A percentile compares a stretch with the other conserved stretches of the same genome.
Conservation (phyloP, 2,113 vertebrate species). For the Oenanthe melanoleuca region DNA sequence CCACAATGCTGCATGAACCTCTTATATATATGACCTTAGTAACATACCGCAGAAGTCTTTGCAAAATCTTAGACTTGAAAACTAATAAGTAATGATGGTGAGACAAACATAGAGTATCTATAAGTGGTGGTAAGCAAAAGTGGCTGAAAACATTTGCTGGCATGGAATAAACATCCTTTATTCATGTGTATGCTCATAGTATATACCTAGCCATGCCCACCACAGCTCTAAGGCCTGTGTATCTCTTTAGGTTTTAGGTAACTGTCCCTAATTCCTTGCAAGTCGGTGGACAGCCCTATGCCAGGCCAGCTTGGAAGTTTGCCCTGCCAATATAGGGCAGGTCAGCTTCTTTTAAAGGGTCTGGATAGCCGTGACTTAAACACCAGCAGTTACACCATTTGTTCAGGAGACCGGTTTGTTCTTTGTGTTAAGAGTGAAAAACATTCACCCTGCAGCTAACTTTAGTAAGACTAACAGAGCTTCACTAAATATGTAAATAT, state of each 20-base stretch:
- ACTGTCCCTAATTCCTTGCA: not conserved
- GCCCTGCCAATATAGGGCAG: not conserved
- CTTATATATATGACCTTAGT: not conserved
- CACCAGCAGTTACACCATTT: not conserved
- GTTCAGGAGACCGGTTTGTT: not conserved
- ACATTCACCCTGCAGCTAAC: not conserved
- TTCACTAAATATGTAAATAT: not conserved
- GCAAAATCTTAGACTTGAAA: not conserved
- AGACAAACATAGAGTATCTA: not conserved
- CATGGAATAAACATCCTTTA: not conserved
- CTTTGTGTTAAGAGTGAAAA: not conserved
- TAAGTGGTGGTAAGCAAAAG: not conserved
- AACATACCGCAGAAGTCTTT: not conserved
- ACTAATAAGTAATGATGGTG: not conserved
- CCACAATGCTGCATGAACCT: not conserved
- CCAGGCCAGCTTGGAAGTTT: not conserved
- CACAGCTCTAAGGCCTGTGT: not conserved
- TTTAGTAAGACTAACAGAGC: not conserved
- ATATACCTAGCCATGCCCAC: rapidly evolving
- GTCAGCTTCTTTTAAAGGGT: not conserved
- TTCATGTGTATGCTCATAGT: rapidly evolving
- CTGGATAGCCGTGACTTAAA: not conserved
- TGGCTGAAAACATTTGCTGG: not conserved
- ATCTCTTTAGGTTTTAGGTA: not conserved
- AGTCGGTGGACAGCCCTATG: not conserved